A percentile compares a stretch with the other conserved stretches of the same genome.
These are phyloP conservation scores for Enteromius paludinosus DNA, from an alignment of 2,797 vertebrate genomes.

Conservation along the genomic window DNA sequence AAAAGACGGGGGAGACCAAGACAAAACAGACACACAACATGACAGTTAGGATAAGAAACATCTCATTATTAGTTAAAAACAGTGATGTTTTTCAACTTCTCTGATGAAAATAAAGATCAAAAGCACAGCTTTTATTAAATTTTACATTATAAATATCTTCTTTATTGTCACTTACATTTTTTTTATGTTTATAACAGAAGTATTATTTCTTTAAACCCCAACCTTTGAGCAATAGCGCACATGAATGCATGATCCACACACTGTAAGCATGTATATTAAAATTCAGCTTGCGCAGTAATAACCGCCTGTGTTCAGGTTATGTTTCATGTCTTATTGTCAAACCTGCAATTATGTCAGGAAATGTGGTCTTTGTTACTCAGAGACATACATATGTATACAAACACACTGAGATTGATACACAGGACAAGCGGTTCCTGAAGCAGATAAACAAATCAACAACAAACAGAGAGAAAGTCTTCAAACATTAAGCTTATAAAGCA, in stretches of 20 bases:
- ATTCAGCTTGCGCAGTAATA: background rate
- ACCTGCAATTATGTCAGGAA: conserved; percentile 8
- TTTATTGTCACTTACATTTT: background rate
- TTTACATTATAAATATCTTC: background rate
- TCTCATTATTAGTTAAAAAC: background rate
- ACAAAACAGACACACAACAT: too few relatives aligned
- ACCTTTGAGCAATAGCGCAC: background rate
- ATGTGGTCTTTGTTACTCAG: conserved; percentile 5
- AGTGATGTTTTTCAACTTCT: background rate
- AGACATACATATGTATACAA: conserved; percentile 5
- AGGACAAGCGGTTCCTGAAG: conserved; percentile 15
- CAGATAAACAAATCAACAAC: conserved; percentile 2
- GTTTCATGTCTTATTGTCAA: background rate
- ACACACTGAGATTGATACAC: background rate
- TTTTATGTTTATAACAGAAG: background rate
- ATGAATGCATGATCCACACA: background rate
- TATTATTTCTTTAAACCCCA: background rate
- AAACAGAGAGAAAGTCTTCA: conserved; percentile 14
- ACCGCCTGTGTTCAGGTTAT: background rate
- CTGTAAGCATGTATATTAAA: background rate
- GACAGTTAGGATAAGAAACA: background rate
- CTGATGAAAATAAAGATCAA: background rate
- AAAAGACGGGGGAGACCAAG: too few relatives aligned
- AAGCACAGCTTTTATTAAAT: background rate
- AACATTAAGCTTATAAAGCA: background rate